Evolutionary conservation across 2,113 vertebrate species (phyloP).

Genomic region (Nerophis ophidion): DNA sequence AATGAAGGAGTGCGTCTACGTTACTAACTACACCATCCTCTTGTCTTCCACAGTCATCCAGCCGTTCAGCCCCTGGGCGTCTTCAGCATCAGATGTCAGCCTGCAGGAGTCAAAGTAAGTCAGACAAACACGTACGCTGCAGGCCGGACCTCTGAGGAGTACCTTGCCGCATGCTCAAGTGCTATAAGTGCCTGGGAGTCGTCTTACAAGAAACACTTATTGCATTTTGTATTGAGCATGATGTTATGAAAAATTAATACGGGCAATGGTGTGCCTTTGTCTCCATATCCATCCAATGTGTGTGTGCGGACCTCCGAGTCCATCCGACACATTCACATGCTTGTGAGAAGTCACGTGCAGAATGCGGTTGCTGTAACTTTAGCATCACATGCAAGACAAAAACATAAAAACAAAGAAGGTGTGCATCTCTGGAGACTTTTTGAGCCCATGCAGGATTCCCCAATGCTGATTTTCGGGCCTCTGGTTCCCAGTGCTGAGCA

Average conservation of each 20-base stretch:
- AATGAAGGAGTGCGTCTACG: slow-evolving; percentile 28
- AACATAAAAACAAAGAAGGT: slow-evolving; percentile 23
- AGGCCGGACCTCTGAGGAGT: slow-evolving; percentile 51
- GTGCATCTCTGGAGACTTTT: slow-evolving; percentile 31
- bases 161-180: slow-evolving; percentile 64
- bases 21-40: slow-evolving; percentile 2
- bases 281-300: slow-evolving; percentile 36
- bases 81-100: slow-evolving; percentile 59
- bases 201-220: slow-evolving; percentile 79
- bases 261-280: slow-evolving; percentile 50
- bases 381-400: slow-evolving; percentile 16
- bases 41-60: slow-evolving; percentile 8
- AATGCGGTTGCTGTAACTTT: slow-evolving; percentile 13
- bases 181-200: slow-evolving; percentile 73
- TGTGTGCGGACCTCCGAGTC: slow-evolving; percentile 23
- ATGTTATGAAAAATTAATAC: slow-evolving; percentile 78
- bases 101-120: slow-evolving; percentile 49
- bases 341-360: slow-evolving; percentile 17
- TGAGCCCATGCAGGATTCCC: slow-evolving; percentile 32
- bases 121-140: slow-evolving; percentile 46
- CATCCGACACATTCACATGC: slow-evolving; percentile 3
- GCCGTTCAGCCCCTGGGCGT: slow-evolving; percentile 34
- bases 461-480: slow-evolving; percentile 40
- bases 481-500: slow-evolving; percentile 47
- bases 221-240: slow-evolving; percentile 77